Evolutionary conservation across 2,888 invertebrate species (phyloP).

Genomic region (Plagodis pulveraria): DNA sequence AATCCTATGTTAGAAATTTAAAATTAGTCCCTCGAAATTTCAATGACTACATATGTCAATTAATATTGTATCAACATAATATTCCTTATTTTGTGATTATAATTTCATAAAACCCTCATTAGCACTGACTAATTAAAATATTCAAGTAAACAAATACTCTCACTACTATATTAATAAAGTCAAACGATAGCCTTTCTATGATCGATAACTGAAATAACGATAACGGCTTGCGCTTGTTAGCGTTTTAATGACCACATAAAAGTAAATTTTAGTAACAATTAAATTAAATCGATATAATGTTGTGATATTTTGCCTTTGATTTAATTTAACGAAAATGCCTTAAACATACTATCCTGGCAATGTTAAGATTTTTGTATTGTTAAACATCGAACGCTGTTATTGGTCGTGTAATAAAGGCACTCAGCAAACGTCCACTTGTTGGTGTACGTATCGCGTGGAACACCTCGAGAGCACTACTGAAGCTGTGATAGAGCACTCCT

Average conservation of each 20-base stretch:
- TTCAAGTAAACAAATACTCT: constrained; percentile 30
- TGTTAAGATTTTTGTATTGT: not conserved
- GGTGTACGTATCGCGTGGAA: constrained; percentile 52
- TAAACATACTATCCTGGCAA: too few relatives aligned
- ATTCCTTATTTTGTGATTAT: constrained; percentile 12
- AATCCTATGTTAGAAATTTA: too few relatives aligned
- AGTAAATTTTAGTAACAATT: constrained; percentile 2
- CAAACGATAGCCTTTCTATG: constrained; percentile 64
- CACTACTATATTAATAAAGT: constrained; percentile 50
- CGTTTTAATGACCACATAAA: constrained; percentile 29
- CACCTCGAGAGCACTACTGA: constrained; percentile 66
- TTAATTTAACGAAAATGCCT: too few relatives aligned
- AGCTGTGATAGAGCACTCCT: constrained; percentile 59
- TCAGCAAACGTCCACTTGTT: constrained; percentile 73
- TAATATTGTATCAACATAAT: not conserved
- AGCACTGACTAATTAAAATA: constrained; percentile 29
- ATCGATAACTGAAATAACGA: constrained; percentile 44
- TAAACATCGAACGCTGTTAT: constrained; percentile 7
- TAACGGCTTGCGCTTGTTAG: constrained; percentile 31
- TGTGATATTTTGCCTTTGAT: too few relatives aligned
- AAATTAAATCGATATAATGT: not conserved
- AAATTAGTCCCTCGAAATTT: not conserved
- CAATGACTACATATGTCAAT: not conserved
- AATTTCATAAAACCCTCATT: constrained; percentile 23
- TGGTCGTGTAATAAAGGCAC: constrained; percentile 18